Evolutionary conservation across 2,888 invertebrate genomes (phyloP).

Genomic region (Phaedon cochleariae): DNA sequence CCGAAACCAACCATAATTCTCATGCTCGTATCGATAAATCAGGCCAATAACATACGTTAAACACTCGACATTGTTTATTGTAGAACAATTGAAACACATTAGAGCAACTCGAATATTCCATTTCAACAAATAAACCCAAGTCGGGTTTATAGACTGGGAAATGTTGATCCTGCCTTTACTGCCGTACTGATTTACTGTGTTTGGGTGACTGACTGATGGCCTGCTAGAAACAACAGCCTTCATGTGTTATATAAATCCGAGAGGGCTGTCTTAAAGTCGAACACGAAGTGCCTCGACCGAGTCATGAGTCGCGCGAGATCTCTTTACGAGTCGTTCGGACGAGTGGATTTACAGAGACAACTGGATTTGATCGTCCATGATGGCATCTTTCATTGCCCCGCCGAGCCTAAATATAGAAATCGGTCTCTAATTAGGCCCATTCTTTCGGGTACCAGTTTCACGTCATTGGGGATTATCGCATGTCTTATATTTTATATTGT

Average conservation of each 20-base stretch:
- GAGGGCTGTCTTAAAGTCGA: conserved; percentile 39
- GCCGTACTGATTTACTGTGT: conserved; percentile 59
- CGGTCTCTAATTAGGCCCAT: conserved; percentile 22
- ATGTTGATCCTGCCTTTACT: conserved; percentile 50
- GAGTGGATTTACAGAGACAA: conserved; percentile 38
- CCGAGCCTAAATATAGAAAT: conserved; percentile 30
- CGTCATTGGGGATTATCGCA: conserved; percentile 8
- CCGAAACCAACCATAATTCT: conserved; percentile 28
- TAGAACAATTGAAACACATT: conserved; percentile 59
- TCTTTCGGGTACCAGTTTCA: conserved; percentile 9
- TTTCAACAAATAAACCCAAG: conserved; percentile 58
- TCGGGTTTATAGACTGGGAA: conserved; percentile 61
- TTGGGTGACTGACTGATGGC: conserved; percentile 59
- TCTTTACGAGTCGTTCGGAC: conserved; percentile 35
- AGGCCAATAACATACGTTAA: conserved; percentile 35
- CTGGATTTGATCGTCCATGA: conserved; percentile 41
- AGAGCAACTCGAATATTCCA: conserved; percentile 56
- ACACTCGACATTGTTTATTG: conserved; percentile 56
- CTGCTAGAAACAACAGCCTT: conserved; percentile 61
- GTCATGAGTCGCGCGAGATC: conserved; percentile 36
- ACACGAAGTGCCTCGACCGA: conserved; percentile 36
- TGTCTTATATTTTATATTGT: no score
- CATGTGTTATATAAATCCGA: conserved; percentile 61
- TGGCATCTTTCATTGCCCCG: conserved; percentile 27
- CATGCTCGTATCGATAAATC: conserved; percentile 32